These are phyloP conservation scores for Discoglossus pictus DNA, from an alignment of 2,797 vertebrate species.

Conservation along the genomic window DNA sequence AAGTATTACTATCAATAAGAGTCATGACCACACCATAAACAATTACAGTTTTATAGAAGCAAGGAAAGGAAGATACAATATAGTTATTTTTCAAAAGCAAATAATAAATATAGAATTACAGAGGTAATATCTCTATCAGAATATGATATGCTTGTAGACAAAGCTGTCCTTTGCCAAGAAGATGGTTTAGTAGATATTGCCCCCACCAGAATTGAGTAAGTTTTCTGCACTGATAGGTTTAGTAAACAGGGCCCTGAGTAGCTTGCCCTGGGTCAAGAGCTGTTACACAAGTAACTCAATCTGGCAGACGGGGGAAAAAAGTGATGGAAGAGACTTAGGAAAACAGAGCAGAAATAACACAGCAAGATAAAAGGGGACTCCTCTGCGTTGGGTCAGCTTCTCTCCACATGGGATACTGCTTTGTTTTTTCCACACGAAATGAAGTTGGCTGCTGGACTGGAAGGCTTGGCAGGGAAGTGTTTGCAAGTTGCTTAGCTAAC, in stretches of 20 bases:
- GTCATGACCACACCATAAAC: no score
- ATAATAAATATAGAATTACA: no score
- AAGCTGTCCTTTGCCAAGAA: no score
- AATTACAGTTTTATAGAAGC: no score
- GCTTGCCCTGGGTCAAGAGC: background rate
- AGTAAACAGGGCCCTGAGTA: background rate
- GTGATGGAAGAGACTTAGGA: conserved; percentile 19
- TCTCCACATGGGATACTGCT: conserved; percentile 35
- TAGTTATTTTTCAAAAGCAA: no score
- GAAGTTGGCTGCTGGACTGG: conserved; percentile 30
- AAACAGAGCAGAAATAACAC: conserved; percentile 22
- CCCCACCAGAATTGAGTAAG: no score
- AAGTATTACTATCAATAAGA: no score
- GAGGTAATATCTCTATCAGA: no score
- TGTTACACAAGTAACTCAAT: conserved; percentile 14
- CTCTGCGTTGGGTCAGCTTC: conserved; percentile 23
- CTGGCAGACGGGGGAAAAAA: no score
- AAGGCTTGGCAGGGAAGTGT: conserved; percentile 35
- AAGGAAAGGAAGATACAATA: no score
- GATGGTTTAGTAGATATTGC: no score
- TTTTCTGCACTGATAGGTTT: background rate
- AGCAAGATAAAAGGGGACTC: conserved; percentile 46
- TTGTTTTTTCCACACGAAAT: conserved; percentile 45
- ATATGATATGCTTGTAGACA: no score
- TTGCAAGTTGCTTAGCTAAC: conserved; percentile 47